These are phyloP conservation scores for Matsumurasca onukii DNA, from an alignment of 1,140 invertebrate genomes.

Conservation along the genomic window DNA sequence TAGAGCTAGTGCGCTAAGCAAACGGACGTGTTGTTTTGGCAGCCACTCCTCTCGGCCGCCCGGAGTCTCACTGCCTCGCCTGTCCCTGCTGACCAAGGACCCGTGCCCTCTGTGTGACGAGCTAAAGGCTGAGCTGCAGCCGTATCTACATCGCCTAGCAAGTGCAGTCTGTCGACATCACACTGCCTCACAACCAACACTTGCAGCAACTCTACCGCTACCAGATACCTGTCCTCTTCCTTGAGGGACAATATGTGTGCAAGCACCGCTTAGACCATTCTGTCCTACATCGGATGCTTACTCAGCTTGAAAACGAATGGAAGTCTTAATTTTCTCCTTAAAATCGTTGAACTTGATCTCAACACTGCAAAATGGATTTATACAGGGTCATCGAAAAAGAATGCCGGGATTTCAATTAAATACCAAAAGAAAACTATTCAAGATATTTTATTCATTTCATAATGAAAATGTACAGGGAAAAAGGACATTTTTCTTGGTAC, in stretches of 20 bases:
- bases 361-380: too few relatives aligned
- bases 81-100: slow-evolving; percentile 82
- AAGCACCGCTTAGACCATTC: slow-evolving; percentile 71
- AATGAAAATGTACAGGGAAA: too few relatives aligned
- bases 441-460: too few relatives aligned
- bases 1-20: too few relatives aligned
- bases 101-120: slow-evolving; percentile 80
- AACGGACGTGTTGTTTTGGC: not conserved
- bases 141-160: slow-evolving; percentile 59
- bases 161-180: slow-evolving; percentile 76
- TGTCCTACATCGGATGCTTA: slow-evolving; percentile 53
- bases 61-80: slow-evolving; percentile 46
- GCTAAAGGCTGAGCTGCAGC: slow-evolving; percentile 66
- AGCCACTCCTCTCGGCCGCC: not conserved
- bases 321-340: not conserved
- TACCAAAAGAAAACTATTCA: too few relatives aligned
- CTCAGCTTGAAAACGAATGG: slow-evolving; percentile 10
- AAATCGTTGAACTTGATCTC: too few relatives aligned
- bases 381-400: too few relatives aligned
- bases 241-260: slow-evolving; percentile 80
- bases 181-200: slow-evolving; percentile 65
- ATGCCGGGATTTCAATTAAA: too few relatives aligned
- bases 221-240: slow-evolving; percentile 86
- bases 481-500: too few relatives aligned
- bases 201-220: slow-evolving; percentile 75